Base-by-base conservation (phyloP, 30 jellyfish, hydroid and myxozoan species). In the Catostylus mosaicus region DNA sequence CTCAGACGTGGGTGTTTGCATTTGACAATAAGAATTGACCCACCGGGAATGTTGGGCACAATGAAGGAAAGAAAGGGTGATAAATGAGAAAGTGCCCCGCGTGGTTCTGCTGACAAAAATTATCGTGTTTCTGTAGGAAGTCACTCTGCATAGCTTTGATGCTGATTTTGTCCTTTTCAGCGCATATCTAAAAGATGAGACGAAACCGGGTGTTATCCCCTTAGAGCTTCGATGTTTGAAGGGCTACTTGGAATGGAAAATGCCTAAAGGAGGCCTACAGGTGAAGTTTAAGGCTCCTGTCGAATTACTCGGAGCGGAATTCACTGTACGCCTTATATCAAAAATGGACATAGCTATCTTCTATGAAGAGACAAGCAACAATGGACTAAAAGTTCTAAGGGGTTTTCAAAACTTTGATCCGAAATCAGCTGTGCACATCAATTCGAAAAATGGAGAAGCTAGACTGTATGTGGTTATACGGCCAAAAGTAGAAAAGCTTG, bases 261-360 rank as follows among this genome's bases (percentile, higher is more conserved):
- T 1, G 33, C 86, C 86, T 1, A 75, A 57, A 11, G 86, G 86
- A 36, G 86, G 86, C 16, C 86, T 75, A 10, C 86, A 75, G 36
- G 65, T 75, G 3, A 75, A 75, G 29, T 75, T 75, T 54, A 75
- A 33, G 18, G 36, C 86, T 1, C 86, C 86, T 3, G 86, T 75
- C 20, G 86, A 75, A 20, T 63, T 75, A n/a, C 76, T 75, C 12
- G 86, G 86, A 32, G 60, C 86, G 10, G 86, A 54, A 32, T 75
- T 50, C 31, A 26, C 75, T 50, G 86, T 75, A 32, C 24, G 30
- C 36, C 47, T 75, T 22, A 75, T 75, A 50, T 34, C 86, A 6
- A 52, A 56, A 37, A 54, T 50, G 31, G 59, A 35, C 46, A 34
- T 31, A 18, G 86, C 86, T 23, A 59, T 75, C 32, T 51, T 48